Percentiles rank a stretch among this genome's conserved stretches.
These are phyloP conservation scores for Poeciliopsis gracilis DNA, from an alignment of 2,797 vertebrate genomes.

Conservation along the genomic window DNA sequence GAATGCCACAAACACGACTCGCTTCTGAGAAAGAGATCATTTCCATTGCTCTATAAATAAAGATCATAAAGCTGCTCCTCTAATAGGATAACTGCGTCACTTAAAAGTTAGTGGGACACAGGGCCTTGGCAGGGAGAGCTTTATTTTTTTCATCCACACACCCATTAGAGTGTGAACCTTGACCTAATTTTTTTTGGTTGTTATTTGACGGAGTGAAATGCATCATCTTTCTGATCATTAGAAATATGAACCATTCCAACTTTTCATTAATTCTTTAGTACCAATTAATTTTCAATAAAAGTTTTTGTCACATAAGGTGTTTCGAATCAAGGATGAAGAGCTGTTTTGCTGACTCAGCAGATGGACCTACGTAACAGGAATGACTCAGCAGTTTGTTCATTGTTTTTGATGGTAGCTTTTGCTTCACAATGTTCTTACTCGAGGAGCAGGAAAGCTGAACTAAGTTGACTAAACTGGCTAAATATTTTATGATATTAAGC, in stretches of 20 bases:
- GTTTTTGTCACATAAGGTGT: neutral
- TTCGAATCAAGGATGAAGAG: conserved; percentile 5
- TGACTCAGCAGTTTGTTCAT: conserved; percentile 19
- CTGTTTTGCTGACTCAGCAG: conserved; percentile 10
- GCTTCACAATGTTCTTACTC: neutral
- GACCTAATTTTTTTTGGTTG: neutral
- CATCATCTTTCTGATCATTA: neutral
- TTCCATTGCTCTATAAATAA: conserved; percentile 63
- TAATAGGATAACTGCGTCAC: conserved; percentile 44
- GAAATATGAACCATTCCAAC: neutral
- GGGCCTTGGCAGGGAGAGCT: neutral
- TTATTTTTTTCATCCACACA: conserved; percentile 10
- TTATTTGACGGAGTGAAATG: neutral
- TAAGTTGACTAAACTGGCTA: neutral
- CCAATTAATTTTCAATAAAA: neutral
- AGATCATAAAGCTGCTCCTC: conserved; percentile 16
- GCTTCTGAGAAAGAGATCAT: conserved; percentile 50
- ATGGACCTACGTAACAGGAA: conserved; percentile 10
- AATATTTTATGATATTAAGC: neutral
- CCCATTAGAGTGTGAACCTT: neutral
- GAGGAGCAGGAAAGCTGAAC: neutral
- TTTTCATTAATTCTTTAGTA: neutral
- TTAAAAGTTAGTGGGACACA: conserved; percentile 49
- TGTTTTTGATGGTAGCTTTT: neutral
- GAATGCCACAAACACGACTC: conserved; percentile 48